These are phyloP conservation scores for Sebastes elongatus DNA, from an alignment of 2,797 vertebrate species.

Conservation along the genomic window DNA sequence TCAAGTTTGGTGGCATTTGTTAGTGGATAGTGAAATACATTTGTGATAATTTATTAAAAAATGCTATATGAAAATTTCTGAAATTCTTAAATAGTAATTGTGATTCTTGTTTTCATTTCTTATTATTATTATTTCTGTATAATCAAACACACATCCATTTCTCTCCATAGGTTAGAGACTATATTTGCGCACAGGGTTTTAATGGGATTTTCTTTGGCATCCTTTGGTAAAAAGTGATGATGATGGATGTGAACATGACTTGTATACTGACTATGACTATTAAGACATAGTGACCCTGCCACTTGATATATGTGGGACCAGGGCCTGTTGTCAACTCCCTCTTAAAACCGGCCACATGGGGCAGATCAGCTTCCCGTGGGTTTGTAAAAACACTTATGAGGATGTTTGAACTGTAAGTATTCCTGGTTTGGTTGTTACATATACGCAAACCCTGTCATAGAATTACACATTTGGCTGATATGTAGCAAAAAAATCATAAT, in stretches of 20 bases:
- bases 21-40: not conserved
- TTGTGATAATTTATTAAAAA: not conserved
- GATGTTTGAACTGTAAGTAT: not conserved
- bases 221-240: not conserved
- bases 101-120: not conserved
- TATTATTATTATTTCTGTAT: not conserved
- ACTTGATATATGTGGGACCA: not conserved
- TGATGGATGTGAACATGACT: not conserved
- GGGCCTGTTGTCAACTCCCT: not conserved
- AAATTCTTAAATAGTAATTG: not conserved
- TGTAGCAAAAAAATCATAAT: not conserved
- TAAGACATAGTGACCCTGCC: not conserved
- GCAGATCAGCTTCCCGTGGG: slow-evolving; percentile 1
- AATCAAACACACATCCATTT: not conserved
- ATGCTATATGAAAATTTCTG: too few species aligned
- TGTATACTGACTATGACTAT: not conserved
- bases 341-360: slow-evolving; percentile 10
- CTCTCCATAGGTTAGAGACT: not conserved
- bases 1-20: not conserved
- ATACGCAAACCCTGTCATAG: not conserved
- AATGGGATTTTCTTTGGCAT: not conserved
- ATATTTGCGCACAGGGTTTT: not conserved
- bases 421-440: not conserved
- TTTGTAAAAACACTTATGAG: not conserved
- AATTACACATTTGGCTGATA: not conserved